Percentiles rank a stretch among this genome's conserved stretches.
phyloP scores from a whole-genome alignment of 1,140 invertebrate species.

The Berghia stephanieae region DNA sequence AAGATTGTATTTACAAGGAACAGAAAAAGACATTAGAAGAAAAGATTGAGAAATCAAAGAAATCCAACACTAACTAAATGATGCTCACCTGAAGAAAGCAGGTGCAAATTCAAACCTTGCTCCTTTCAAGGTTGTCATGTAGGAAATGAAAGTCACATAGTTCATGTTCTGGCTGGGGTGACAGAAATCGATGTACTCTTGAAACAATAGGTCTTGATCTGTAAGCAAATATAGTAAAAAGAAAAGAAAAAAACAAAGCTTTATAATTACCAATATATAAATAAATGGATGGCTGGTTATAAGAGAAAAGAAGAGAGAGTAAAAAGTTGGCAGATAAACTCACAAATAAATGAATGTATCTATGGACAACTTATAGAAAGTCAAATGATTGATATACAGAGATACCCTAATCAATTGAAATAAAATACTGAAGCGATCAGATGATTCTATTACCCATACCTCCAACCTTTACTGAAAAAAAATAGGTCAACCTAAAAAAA shows the following conservation, averaged over 20 bases:
- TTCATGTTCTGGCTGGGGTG: constrained; percentile 64
- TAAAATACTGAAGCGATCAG: neutral
- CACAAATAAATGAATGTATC: neutral
- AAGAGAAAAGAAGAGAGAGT: neutral
- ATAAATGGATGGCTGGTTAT: neutral
- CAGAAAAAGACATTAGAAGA: too few species aligned
- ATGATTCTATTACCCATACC: neutral
- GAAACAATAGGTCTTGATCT: constrained; percentile 67
- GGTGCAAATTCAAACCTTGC: constrained; percentile 43
- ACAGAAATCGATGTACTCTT: constrained; percentile 59
- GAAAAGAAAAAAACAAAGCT: neutral
- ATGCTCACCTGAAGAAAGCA: constrained; percentile 59
- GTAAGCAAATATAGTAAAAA: constrained; percentile 29
- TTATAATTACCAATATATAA: neutral
- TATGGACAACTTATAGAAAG: neutral
- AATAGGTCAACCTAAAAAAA: neutral
- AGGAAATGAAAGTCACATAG: constrained; percentile 51
- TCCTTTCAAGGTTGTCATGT: constrained; percentile 60
- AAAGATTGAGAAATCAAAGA: neutral
- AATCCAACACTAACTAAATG: neutral
- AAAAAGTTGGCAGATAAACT: neutral
- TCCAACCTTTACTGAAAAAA: neutral
- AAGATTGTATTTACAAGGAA: too few species aligned
- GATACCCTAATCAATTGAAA: neutral
- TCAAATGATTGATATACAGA: neutral